These are phyloP conservation scores for Choloepus hoffmanni DNA, from an alignment of 2,113 vertebrate species.

Conservation along the genomic window DNA sequence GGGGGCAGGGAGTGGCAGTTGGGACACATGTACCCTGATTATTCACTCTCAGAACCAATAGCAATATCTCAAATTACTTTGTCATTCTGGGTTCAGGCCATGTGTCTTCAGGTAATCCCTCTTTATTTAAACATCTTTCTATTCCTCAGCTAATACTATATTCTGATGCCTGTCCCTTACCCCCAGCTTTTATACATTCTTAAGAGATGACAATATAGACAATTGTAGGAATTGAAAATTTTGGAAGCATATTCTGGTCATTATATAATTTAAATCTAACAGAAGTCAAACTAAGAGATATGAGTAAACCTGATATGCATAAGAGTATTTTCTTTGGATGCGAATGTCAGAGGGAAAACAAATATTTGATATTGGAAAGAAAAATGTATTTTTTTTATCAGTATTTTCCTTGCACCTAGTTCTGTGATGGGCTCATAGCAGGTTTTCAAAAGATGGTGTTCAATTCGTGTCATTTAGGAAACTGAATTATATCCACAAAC, in stretches of 20 bases:
- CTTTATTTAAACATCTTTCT: not conserved
- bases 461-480: conserved; percentile 58
- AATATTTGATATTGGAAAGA: not conserved
- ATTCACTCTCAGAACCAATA: not conserved
- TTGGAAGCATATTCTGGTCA: not conserved
- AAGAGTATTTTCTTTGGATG: conserved; percentile 34
- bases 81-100: not conserved
- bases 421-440: not conserved
- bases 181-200: not conserved
- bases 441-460: not conserved
- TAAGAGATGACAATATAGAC: not conserved
- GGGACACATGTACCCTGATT: not conserved
- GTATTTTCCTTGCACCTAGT: not conserved
- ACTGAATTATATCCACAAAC: conserved; percentile 2
- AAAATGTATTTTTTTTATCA: not conserved
- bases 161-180: not conserved
- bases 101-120: not conserved
- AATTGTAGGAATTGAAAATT: not conserved
- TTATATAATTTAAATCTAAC: not conserved
- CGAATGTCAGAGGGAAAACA: not conserved
- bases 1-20: not conserved
- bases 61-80: not conserved
- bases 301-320: not conserved
- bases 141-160: not conserved
- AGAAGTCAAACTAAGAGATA: not conserved